phyloP scores from a whole-genome alignment of 2,797 vertebrate species.

The Melanotaenia boesemani region DNA sequence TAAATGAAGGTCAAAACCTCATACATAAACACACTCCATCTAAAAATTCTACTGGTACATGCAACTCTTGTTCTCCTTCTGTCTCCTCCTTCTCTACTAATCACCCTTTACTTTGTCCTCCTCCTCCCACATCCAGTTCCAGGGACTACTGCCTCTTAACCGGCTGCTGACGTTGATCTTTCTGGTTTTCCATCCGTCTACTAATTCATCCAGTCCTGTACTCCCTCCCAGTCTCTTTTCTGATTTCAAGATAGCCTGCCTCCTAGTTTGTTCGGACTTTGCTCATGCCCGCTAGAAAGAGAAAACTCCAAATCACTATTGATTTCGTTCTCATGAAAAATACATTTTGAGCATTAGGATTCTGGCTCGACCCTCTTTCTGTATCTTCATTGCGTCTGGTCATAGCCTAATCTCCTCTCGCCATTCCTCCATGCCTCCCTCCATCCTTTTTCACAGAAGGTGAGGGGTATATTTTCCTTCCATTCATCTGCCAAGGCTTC shows the following conservation, averaged over 20 bases:
- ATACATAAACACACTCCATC: neutral
- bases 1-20: neutral
- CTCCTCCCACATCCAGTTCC: constrained; percentile 33
- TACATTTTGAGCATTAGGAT: constrained; percentile 74
- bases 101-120: constrained; percentile 9
- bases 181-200: constrained; percentile 51
- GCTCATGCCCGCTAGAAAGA: constrained; percentile 60
- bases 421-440: constrained; percentile 25
- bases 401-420: constrained; percentile 56
- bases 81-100: neutral
- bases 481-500: constrained; percentile 68
- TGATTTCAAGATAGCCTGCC: constrained; percentile 48
- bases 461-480: constrained; percentile 73
- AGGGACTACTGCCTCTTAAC: constrained; percentile 47
- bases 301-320: constrained; percentile 77
- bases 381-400: constrained; percentile 49
- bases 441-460: constrained; percentile 49
- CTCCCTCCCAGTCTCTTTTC: constrained; percentile 29
- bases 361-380: constrained; percentile 48
- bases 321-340: constrained; percentile 79
- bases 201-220: constrained; percentile 40
- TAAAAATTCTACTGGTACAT: constrained; percentile 1
- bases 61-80: constrained; percentile 10
- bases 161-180: constrained; percentile 52
- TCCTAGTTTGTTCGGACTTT: constrained; percentile 27